Evolutionary conservation across 2,888 invertebrate species (phyloP), one percentile per base, ranked within the genome.

Genomic region (Chloroclysta siterata): DNA sequence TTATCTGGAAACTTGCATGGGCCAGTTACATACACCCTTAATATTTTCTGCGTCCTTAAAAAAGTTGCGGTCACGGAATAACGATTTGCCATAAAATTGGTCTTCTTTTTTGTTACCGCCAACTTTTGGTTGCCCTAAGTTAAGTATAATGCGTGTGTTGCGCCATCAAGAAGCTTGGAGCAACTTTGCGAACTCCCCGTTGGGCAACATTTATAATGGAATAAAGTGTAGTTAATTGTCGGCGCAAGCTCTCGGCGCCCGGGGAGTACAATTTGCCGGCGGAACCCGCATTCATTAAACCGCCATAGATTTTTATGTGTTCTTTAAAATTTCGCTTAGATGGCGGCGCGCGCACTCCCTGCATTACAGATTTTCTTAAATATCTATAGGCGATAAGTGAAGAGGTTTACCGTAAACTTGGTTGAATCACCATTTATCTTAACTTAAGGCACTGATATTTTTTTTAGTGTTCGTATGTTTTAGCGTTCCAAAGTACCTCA

Each of bases 181-280:
- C 72, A 70, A 82, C 72, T 79, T 78, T 63, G 63, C 64, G 15
- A 63, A 77, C 77, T 82, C 75, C 81, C 84, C 83, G 77, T 76
- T 78, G 86, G 85, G 87, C 87, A 86, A 85, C 85, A 85, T 89
- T 90, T 90, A 85, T 65, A 84, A 82, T 80, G 77, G 81, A 87
- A 90, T 91, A 90, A 90, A 91, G 88, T 88, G 84, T 39, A 86
- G 84, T 88, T 90, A 91, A 90, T 89, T 82, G 85, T 69, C 83
- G 78, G 84, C 84, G 84, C 88, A 82, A 82, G 84, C 87, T 83
- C 80, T 84, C 75, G 73, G 81, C 84, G 71, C 88, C 76, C 75
- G 79, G 81, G 84, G 83, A 81, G 74, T 81, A 75, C 80, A 82
- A 82, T 84, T 84, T 82, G 79, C 77, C 60, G 72, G 74, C 70